A percentile compares a stretch with the other conserved stretches of the same genome.
phyloP scores from a whole-genome alignment of 1,140 invertebrate species.

The Bombus waltoni region DNA sequence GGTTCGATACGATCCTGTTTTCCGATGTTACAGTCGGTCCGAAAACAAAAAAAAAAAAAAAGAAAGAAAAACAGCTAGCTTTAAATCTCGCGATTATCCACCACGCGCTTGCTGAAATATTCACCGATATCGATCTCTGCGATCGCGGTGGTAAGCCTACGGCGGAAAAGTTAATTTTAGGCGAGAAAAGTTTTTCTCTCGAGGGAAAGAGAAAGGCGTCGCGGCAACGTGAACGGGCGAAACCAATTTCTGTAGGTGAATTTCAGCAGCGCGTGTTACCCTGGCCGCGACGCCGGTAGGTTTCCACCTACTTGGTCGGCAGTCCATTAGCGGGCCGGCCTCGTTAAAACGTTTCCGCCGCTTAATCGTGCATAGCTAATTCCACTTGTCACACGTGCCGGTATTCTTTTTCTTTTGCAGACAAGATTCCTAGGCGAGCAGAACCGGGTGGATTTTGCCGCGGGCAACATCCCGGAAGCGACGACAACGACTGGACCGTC shows the following conservation, averaged over 20 bases:
- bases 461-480: conserved; percentile 8
- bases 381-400: conserved; percentile 60
- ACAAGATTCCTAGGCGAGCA: conserved; percentile 14
- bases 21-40: not conserved
- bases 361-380: conserved; percentile 75
- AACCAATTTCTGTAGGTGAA: conserved; percentile 61
- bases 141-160: not conserved
- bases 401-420: conserved; percentile 59
- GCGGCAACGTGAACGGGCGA: conserved; percentile 1
- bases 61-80: too few relatives aligned
- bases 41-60: not conserved
- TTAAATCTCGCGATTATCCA: not conserved
- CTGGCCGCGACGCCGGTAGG: conserved; percentile 26
- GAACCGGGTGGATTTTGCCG: not conserved
- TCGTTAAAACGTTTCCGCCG: conserved; percentile 72
- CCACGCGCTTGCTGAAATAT: accelerated
- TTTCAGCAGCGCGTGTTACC: conserved; percentile 59
- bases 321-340: conserved; percentile 70
- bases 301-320: conserved; percentile 55
- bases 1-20: not conserved
- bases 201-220: not conserved
- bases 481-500: conserved; percentile 15
- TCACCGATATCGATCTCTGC: not conserved
- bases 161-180: not conserved
- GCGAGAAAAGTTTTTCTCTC: conserved; percentile 3